Percentiles rank a stretch among this genome's conserved stretches.
Evolutionary conservation across 2,888 invertebrate genomes (phyloP).

Genomic region (Galerucella nymphaeae): DNA sequence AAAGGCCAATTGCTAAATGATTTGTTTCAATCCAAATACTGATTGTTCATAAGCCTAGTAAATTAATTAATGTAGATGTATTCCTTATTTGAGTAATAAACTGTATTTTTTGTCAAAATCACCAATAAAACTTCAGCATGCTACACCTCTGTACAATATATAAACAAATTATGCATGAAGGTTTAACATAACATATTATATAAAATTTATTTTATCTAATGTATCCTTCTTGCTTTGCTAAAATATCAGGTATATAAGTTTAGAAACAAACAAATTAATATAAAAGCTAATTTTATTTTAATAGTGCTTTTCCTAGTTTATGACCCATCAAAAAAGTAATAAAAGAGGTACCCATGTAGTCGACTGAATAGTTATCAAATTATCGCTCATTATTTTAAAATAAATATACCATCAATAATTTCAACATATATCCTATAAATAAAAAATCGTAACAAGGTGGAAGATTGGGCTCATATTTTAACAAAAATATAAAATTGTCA

Average conservation of each 20-base stretch:
- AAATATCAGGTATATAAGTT: background rate
- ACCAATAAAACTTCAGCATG: background rate
- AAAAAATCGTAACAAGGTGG: conserved; percentile 43
- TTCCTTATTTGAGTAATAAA: too few species aligned
- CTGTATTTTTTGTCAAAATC: background rate
- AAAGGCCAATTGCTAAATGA: too few species aligned
- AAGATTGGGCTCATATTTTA: conserved; percentile 46
- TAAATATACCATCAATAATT: background rate
- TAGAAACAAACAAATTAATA: conserved; percentile 37
- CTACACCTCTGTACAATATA: conserved; percentile 9
- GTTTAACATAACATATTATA: conserved; percentile 2
- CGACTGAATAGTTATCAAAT: conserved; percentile 21
- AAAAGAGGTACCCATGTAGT: conserved; percentile 32
- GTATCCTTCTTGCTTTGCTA: background rate
- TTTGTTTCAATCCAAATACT: too few species aligned
- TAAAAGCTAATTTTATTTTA: conserved; percentile 43
- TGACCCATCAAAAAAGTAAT: conserved; percentile 40
- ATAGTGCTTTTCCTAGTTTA: conserved; percentile 39
- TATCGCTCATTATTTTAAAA: conserved; percentile 30
- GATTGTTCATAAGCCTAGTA: too few species aligned
- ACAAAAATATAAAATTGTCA: conserved; percentile 54
- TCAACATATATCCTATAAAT: background rate
- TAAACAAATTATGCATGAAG: conserved; percentile 14
- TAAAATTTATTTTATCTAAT: background rate
- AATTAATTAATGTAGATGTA: too few species aligned